Evolutionary conservation across 2,797 vertebrate species (phyloP), one percentile per base, ranked within the genome.

Genomic region (Peromyscus melanophrys): DNA sequence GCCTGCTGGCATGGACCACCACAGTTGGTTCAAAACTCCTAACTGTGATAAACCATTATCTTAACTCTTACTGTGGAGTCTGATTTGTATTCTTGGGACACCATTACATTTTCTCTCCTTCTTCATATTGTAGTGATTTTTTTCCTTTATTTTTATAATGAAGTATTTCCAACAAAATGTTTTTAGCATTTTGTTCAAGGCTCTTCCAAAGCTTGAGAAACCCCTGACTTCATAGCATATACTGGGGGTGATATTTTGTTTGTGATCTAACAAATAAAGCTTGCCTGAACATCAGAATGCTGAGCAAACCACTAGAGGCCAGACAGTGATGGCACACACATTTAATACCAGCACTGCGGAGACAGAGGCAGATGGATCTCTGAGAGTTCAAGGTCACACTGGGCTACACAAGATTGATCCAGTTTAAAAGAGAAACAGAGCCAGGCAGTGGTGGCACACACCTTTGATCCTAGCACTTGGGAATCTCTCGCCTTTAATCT

Each of bases 101-200:
- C 31, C 0, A 1, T 91, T 71, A 31, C 34, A 1, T 16, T 14
- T 71, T 65, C 21, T 11, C 0, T 0, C 10, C 57, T 96, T 90
- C 61, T 84, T 31, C 91, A 76, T 65, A 11, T 1, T 57, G 8
- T 55, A 78, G 31, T 23, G 4, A 89, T 12, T 85, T 78, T 94
- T 89, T 89, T 63, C 43, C 43, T 89, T 92, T 92, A 52, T 87
- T 97, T 98, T 73, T 37, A 9, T 71, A 89, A 57, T 84, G 63
- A 90, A 78, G 0, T 83, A 76, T 86, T 94, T 95, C 80, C 80
- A 83, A 69, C 37, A n/a, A 11, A 95, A 31, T 73, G 69, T 86
- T 92, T 78, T 81, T 43, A 77, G 27, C 2, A 8, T 17, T 94
- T 96, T 89, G 84, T 73, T 55, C 29, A 91, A 90, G 52, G 43